Percentiles rank a stretch among this genome's conserved stretches.
Conservation (phyloP, 2,797 vertebrate genomes). For the Gymnoscopelus braueri region DNA sequence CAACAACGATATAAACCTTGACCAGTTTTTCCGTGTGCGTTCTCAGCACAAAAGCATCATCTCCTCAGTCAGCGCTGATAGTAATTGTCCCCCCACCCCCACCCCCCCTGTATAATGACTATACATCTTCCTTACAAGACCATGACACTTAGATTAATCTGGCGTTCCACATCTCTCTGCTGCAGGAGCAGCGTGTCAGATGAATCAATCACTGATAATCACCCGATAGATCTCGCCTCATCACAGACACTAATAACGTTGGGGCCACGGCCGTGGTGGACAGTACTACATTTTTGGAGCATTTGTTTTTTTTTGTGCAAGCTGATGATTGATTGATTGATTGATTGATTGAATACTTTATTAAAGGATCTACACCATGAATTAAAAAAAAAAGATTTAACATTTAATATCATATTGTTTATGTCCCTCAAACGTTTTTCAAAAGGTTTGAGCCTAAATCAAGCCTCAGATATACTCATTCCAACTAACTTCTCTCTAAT, state of each 20-base stretch:
- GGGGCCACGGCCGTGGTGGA: neutral
- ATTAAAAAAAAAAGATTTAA: too few relatives aligned
- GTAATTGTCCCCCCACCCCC: conserved; percentile 55
- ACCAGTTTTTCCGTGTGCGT: conserved; percentile 36
- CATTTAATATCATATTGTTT: too few relatives aligned
- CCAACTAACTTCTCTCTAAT: too few relatives aligned
- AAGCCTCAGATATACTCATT: too few relatives aligned
- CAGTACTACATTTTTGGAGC: too few relatives aligned
- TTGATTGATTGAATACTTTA: too few relatives aligned
- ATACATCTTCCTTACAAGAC: conserved; percentile 78
- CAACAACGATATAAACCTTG: conserved; percentile 17
- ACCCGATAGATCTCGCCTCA: conserved; percentile 66
- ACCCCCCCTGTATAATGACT: conserved; percentile 66
- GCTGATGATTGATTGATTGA: too few relatives aligned
- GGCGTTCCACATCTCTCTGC: conserved; percentile 71
- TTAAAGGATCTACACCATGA: too few relatives aligned
- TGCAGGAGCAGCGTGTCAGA: conserved; percentile 68
- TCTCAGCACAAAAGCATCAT: conserved; percentile 58
- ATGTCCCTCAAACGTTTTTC: too few relatives aligned
- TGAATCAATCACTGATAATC: conserved; percentile 81
- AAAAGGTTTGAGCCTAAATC: too few relatives aligned
- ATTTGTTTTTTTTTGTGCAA: too few relatives aligned
- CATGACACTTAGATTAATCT: conserved; percentile 82
- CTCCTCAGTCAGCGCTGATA: conserved; percentile 35
- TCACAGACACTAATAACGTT: conserved; percentile 53